Evolutionary conservation across 1,140 invertebrate genomes (phyloP).

Genomic region (Adoxophyes honmai): DNA sequence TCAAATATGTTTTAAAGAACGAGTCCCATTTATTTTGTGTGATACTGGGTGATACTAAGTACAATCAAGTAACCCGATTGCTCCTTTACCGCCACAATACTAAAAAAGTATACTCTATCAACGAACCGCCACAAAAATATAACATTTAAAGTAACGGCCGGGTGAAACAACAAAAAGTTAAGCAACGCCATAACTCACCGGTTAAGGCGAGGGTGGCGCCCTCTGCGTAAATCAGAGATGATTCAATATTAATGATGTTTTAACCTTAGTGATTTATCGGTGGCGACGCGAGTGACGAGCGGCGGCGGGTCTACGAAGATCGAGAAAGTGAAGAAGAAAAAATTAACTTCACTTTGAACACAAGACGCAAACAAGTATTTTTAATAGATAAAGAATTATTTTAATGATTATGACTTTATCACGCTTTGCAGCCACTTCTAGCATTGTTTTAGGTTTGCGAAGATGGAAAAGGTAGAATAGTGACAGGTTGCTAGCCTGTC

Average conservation of each 20-base stretch:
- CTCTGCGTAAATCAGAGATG: slow-evolving; percentile 56
- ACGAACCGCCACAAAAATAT: background rate
- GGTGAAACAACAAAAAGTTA: background rate
- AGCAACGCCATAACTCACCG: slow-evolving; percentile 7
- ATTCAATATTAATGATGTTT: slow-evolving; percentile 76
- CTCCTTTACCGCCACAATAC: too few species aligned
- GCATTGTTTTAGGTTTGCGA: too few species aligned
- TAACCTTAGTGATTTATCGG: slow-evolving; percentile 72
- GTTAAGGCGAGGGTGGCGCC: slow-evolving; percentile 16
- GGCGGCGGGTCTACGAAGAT: background rate
- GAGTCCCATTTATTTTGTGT: too few species aligned
- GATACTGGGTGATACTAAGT: too few species aligned
- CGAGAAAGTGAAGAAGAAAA: background rate
- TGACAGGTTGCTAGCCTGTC: too few species aligned
- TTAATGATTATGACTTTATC: too few species aligned
- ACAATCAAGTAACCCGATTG: too few species aligned
- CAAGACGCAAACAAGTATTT: background rate
- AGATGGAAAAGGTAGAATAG: too few species aligned
- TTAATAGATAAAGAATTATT: background rate
- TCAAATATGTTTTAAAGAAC: too few species aligned
- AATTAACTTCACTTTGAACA: background rate
- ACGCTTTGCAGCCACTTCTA: too few species aligned
- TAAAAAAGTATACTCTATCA: too few species aligned
- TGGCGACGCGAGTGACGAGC: slow-evolving; percentile 22
- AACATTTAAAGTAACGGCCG: background rate